These are phyloP conservation scores for Larimichthys crocea DNA, from an alignment of 2,113 vertebrate species.

Conservation along the genomic window DNA sequence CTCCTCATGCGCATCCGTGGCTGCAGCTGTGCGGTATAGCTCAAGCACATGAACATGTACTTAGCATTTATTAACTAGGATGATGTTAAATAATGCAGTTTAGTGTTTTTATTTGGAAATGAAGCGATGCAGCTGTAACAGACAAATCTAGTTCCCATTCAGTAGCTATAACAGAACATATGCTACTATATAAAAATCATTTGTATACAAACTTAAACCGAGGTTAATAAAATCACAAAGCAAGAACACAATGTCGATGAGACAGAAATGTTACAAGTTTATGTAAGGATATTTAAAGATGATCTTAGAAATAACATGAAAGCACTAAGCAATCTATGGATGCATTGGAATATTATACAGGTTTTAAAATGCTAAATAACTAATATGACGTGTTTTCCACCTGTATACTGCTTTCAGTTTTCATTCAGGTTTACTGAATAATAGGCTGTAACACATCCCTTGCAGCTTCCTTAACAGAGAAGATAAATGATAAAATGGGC, in stretches of 20 bases:
- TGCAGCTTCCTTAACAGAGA: neutral
- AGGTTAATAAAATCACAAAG: too few relatives aligned
- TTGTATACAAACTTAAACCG: neutral
- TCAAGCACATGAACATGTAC: neutral
- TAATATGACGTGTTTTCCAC: neutral
- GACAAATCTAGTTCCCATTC: neutral
- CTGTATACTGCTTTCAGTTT: neutral
- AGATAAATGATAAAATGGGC: neutral
- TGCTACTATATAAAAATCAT: neutral
- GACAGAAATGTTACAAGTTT: too few relatives aligned
- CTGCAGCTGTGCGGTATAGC: neutral
- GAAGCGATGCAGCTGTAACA: neutral
- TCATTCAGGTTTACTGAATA: neutral
- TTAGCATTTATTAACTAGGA: neutral
- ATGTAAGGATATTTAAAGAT: too few relatives aligned
- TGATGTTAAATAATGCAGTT: neutral
- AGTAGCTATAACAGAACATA: neutral
- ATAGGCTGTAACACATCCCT: neutral
- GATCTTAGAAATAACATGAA: neutral
- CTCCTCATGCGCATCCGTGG: neutral
- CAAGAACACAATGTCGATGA: too few relatives aligned
- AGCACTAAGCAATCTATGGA: neutral
- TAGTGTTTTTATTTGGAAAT: neutral
- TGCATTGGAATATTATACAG: neutral
- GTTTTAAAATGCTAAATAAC: neutral